Evolutionary conservation across 2,888 invertebrate species (phyloP), one percentile per base, ranked within the genome.

Genomic region (Xylota segnis): DNA sequence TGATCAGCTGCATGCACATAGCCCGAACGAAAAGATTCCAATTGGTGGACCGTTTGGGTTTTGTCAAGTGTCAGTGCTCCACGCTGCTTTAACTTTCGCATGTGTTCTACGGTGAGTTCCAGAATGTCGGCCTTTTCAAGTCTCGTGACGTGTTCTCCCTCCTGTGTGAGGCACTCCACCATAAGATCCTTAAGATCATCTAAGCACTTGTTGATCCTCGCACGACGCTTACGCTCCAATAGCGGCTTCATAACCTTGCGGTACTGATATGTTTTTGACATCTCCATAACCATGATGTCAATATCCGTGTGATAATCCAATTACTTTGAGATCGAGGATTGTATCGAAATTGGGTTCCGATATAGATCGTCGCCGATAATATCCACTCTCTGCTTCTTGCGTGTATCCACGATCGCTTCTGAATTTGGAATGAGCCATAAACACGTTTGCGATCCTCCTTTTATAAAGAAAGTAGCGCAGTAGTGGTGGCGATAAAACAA

Each of bases 231-330:
- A 90, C 97, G 94, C 93, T 97, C 97, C 88, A 97, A 93, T 96
- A 97, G 96, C 90, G 97, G 97, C 92, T 97, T 97, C 97, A 97
- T 97, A 91, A 97, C 97, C 95, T 97, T 97, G 93, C 97, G 95
- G 93, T 97, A 97, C 93, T 97, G 97, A 93, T 97, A 97, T 90
- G 97, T 97, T 93, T 97, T 95, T 91, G 97, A 97, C 93, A 97
- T 92, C 90, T 92, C 92, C 91, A 91, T 91, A 89, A 91, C 92
- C 91, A 92, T 92, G 54, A 37, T 75, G 47, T 43, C 43, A 23
- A 32, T 75, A 47, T 61, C 75, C 61, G 56, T 56, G 43, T 56
- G 56, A 16, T 63, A 58, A 50, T 83, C 59, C 78, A 78, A 56
- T 78, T 63, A 74, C 70, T 77, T 37, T 77, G 66, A 77, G 83